Evolutionary conservation across 2,888 invertebrate genomes (phyloP), one percentile per base, ranked within the genome.

Genomic region (Dioctria rufipes): DNA sequence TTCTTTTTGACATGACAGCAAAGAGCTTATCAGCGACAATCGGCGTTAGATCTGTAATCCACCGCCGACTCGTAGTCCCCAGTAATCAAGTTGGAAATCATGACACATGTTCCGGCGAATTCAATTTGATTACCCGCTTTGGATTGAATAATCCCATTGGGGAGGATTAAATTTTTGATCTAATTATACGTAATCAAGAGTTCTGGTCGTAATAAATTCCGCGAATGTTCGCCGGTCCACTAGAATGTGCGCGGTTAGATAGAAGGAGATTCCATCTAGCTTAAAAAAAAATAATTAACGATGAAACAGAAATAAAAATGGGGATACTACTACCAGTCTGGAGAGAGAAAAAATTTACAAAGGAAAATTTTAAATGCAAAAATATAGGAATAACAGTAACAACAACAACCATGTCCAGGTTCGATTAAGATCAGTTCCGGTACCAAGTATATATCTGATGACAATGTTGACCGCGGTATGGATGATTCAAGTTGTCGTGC

Each of bases 71-170:
- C 25, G 25, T 46, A 43, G 69, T 69, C 69, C 13, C 43, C 60
- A 40, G 60, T 60, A 75, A 75, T 75, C 73, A 60, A 60, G 73
- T 60, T 58, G 73, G 58, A 60, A 75, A 75, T 25, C 73, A 75
- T 60, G 73, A 60, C 73, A 58, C 60, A 75, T 75, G 60, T 75
- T 25, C 25, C 2, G 25, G 25, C 73, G 25, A 43, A 60, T 60
- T 75, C 73, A 9, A 75, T 75, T 75, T 75, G 73, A 75, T 75
- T 75, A 60, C 43, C 60, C 37, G 13, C 60, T 60, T 42, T 60
- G 58, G 73, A 75, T 75, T 75, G 73, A 75, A 75, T 75, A 75
- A 75, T 75, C 43, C 73, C 60, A 75, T 75, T 60, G 42, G 73
- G 43, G 25, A 25, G 25, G 73, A 75, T 60, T 42, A 60, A 25